Percentiles rank a stretch among this genome's conserved stretches.
Conservation (phyloP, 2,888 invertebrate species). For the Acanthosepion esculentum region DNA sequence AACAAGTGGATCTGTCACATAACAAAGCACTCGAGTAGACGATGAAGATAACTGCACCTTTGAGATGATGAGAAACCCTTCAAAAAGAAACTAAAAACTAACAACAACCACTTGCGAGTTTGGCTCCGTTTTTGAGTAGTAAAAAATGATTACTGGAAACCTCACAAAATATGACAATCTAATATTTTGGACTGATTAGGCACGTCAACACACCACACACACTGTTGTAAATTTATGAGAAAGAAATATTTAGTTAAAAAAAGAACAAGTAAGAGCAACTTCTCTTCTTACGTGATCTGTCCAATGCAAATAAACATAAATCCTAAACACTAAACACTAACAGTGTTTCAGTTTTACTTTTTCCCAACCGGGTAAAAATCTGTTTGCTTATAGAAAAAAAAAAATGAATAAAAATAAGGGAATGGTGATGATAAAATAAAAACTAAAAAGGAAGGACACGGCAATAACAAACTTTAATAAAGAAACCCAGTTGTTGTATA, state of each 20-base stretch:
- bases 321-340: neutral
- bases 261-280: no score
- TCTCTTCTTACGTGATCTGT: neutral
- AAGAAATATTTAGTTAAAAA: no score
- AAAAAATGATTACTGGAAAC: neutral
- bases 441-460: neutral
- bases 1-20: neutral
- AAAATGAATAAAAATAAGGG: neutral
- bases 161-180: no score
- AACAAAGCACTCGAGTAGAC: neutral
- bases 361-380: no score
- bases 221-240: no score
- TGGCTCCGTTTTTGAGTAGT: neutral
- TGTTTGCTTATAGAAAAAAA: neutral
- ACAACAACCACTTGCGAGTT: neutral
- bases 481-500: neutral
- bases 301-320: neutral
- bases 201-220: no score
- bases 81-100: neutral
- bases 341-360: no score
- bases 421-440: neutral
- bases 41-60: neutral
- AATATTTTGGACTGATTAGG: no score
- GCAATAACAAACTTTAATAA: neutral
- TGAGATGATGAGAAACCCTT: neutral